Conservation (phyloP, 2,113 vertebrate species). For the Peromyscus californicus region DNA sequence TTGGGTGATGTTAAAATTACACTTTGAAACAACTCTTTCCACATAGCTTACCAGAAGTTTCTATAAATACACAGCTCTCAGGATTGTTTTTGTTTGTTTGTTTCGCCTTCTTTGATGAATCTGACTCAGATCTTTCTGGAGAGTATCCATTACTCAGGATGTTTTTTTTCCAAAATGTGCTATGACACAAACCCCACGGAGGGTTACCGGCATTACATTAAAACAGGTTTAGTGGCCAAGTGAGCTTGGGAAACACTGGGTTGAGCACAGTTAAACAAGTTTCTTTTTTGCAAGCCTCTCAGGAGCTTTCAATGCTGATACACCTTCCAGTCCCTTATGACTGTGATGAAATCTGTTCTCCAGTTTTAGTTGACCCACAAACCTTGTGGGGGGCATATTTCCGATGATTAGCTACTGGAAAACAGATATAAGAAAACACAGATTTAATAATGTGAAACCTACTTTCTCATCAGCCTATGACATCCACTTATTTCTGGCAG, state of each 20-base stretch:
- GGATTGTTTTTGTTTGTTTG: background rate
- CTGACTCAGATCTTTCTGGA: constrained; percentile 54
- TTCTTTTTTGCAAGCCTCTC: background rate
- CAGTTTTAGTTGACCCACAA: background rate
- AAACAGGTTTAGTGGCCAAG: background rate
- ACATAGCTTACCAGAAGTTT: constrained; percentile 37
- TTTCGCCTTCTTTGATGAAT: background rate
- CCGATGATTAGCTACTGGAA: background rate
- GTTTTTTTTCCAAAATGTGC: background rate
- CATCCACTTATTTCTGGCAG: background rate
- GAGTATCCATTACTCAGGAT: constrained; percentile 23
- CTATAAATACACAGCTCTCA: constrained; percentile 27
- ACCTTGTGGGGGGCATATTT: background rate
- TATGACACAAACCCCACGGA: background rate
- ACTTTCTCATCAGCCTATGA: background rate
- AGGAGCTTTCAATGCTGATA: background rate
- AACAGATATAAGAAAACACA: background rate
- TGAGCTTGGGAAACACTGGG: constrained; percentile 19
- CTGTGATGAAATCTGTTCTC: background rate
- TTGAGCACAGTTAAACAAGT: constrained; percentile 4
- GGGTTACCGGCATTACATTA: background rate
- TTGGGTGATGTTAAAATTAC: background rate
- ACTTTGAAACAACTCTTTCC: constrained; percentile 7
- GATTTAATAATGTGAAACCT: background rate
- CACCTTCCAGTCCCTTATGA: background rate